These are phyloP conservation scores for Nansenia antarctica DNA, from an alignment of 2,113 vertebrate genomes.

Conservation along the genomic window DNA sequence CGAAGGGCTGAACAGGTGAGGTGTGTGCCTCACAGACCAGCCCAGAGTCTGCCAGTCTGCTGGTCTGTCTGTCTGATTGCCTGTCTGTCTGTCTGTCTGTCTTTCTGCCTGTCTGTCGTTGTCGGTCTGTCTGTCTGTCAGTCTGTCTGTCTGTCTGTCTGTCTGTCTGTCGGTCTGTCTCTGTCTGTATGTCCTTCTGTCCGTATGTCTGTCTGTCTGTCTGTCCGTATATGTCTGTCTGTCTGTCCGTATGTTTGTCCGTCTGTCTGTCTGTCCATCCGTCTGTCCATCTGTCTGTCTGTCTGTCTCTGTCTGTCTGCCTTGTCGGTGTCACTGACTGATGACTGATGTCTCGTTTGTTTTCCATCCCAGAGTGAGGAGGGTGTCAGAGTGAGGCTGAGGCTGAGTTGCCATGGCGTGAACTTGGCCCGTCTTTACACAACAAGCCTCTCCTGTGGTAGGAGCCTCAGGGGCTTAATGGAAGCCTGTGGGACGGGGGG, in stretches of 20 bases:
- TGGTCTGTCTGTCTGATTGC: slow-evolving; percentile 24
- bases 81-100: slow-evolving; percentile 23
- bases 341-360: slow-evolving; percentile 49
- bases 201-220: too few species aligned
- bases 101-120: slow-evolving; percentile 24
- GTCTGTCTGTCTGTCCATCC: too few species aligned
- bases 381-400: not conserved
- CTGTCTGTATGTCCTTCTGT: too few species aligned
- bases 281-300: too few species aligned
- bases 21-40: not conserved
- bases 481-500: slow-evolving; percentile 23
- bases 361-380: slow-evolving; percentile 36
- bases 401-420: not conserved
- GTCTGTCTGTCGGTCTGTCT: too few species aligned
- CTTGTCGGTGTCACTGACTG: slow-evolving; percentile 29
- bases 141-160: not conserved
- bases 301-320: slow-evolving; percentile 13
- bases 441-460: not conserved
- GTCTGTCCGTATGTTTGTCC: too few species aligned
- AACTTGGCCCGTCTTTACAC: slow-evolving; percentile 7
- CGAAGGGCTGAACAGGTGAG: not conserved
- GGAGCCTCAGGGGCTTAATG: slow-evolving; percentile 35
- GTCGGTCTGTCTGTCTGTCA: not conserved
- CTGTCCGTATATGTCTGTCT: too few species aligned
- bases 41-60: slow-evolving; percentile 10